Evolutionary conservation across 2,888 invertebrate species (phyloP).

Genomic region (Heliothis peltigera): DNA sequence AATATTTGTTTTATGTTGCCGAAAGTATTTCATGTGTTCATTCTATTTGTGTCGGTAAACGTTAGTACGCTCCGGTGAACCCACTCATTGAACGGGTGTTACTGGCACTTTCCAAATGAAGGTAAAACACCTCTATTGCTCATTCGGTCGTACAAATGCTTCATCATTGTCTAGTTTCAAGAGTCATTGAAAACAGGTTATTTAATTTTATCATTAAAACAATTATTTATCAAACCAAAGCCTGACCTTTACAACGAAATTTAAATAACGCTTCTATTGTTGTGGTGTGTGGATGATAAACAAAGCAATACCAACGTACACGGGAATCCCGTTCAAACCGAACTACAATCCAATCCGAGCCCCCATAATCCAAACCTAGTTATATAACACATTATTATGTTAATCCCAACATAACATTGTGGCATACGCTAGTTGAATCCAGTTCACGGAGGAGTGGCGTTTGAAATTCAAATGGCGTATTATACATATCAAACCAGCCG

Average conservation of each 20-base stretch:
- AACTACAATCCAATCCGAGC: constrained; percentile 42
- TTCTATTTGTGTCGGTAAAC: no score
- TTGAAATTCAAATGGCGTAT: constrained; percentile 76
- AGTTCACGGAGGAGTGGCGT: constrained; percentile 61
- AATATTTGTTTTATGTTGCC: no score
- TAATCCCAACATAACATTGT: constrained; percentile 60
- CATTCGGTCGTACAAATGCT: no score
- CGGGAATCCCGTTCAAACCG: constrained; percentile 25
- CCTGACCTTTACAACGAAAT: neutral
- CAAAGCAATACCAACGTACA: constrained; percentile 19
- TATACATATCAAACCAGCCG: constrained; percentile 68
- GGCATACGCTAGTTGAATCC: constrained; percentile 60
- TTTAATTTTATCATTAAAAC: no score
- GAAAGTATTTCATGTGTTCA: no score
- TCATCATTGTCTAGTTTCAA: no score
- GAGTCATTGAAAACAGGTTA: no score
- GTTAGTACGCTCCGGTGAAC: no score
- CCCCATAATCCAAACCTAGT: constrained; percentile 43
- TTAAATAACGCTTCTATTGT: neutral
- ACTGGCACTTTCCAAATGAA: no score
- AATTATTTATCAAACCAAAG: neutral
- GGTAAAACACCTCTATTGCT: no score
- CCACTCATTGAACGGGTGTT: no score
- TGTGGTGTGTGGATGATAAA: constrained; percentile 8
- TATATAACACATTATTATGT: constrained; percentile 59